Base-by-base conservation (phyloP, 2,797 vertebrate genomes). In the Oreochromis grahami region DNA sequence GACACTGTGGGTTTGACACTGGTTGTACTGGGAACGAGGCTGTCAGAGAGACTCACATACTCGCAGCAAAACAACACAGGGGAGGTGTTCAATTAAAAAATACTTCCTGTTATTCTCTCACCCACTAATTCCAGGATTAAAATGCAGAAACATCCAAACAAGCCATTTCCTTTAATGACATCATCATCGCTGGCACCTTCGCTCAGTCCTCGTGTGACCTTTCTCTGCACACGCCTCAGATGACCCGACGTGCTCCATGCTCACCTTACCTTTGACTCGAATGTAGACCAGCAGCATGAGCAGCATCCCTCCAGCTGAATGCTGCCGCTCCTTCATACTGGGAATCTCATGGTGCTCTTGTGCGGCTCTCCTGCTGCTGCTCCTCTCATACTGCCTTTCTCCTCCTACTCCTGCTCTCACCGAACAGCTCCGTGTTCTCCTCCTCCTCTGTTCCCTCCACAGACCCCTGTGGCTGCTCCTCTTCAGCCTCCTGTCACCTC, bases 261-360 rank as follows among this genome's bases (percentile, higher is more conserved):
- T 84, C 60, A 78, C 68, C 87, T 81, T 96, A 96, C 96, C 96
- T 96, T 97, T 96, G 74, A 96, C 87, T 87, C 95, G 93, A 81
- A 96, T 89, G 93, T 93, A 96, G 90, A 96, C 92, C 36, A 97
- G 95, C 84, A 96, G 91, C 45, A 95, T 95, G 86, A 96, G 93
- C 85, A 97, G 95, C 96, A 97, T 96, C 94, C 88, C 93, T 92
- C 80, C 87, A 19, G 83, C 82, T 26, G 72, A 82, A 34, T 15
- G 80, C 8, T 60, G 58, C 3, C 8, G n/a, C 34, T 81, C 26
- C 58, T 85, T 93, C 88, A 92, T 89, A 51, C 19, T n/a, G 79
- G 29, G 41, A 78, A 84, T 90, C 74, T 87, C 86, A 87, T 76
- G 82, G 51, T 80, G 65, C 26, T 86, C 76, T 86, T 50, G 77